phyloP scores from a whole-genome alignment of 2,797 vertebrate species.

The Amblyopsis hoosieri region DNA sequence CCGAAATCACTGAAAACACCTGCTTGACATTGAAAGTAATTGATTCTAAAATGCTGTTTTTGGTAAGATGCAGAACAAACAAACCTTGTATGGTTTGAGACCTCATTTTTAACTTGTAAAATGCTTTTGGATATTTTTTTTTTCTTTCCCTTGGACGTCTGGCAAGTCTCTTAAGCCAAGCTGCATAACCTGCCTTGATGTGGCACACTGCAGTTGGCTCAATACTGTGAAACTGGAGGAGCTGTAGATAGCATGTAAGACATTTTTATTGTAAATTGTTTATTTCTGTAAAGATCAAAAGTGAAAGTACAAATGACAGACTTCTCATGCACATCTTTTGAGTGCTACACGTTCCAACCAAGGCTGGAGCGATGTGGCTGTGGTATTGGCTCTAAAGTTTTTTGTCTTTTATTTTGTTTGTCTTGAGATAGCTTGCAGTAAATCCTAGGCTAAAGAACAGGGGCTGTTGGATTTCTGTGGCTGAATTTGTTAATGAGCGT shows the following conservation, averaged over 20 bases:
- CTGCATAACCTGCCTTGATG: constrained; percentile 58
- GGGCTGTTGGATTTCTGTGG: constrained; percentile 22
- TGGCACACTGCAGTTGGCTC: constrained; percentile 65
- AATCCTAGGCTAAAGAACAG: constrained; percentile 51
- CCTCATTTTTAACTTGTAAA: constrained; percentile 76
- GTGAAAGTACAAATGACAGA: constrained; percentile 66
- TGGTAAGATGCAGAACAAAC: constrained; percentile 75
- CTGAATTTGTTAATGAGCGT: constrained; percentile 22
- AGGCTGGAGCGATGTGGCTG: constrained; percentile 50
- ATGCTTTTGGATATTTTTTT: constrained; percentile 69
- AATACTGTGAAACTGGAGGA: constrained; percentile 85
- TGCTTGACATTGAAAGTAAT: constrained; percentile 69
- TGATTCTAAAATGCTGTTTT: constrained; percentile 69
- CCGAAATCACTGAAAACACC: constrained; percentile 53
- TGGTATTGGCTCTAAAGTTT: constrained; percentile 31
- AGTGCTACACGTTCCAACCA: constrained; percentile 57
- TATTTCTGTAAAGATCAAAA: constrained; percentile 80
- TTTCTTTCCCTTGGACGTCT: constrained; percentile 46
- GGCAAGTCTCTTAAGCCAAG: constrained; percentile 72
- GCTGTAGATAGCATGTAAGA: constrained; percentile 78
- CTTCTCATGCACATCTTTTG: constrained; percentile 54
- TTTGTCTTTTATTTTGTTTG: constrained; percentile 16
- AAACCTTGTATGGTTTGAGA: constrained; percentile 78
- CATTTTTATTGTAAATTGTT: constrained; percentile 78
- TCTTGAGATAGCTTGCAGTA: constrained; percentile 25